phyloP scores from a whole-genome alignment of 2,888 invertebrate species.

The Trisateles emortualis region DNA sequence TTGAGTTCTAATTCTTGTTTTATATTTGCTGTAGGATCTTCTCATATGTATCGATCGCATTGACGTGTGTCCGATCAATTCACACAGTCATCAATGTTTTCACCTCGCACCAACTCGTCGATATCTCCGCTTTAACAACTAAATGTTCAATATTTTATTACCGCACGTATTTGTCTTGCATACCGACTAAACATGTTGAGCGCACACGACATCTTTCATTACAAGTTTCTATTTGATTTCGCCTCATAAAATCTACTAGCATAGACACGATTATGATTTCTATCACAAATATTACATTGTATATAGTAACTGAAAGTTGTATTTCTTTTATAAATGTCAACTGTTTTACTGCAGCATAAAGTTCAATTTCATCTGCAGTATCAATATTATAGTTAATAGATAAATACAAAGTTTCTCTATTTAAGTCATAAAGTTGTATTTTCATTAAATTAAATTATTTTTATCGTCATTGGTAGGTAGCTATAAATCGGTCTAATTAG shows the following conservation, averaged over 20 bases:
- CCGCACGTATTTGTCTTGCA: slow-evolving; percentile 75
- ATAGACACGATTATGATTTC: slow-evolving; percentile 82
- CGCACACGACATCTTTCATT: slow-evolving; percentile 82
- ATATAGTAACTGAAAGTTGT: slow-evolving; percentile 56
- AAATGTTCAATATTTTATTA: slow-evolving; percentile 83
- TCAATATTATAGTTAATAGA: slow-evolving; percentile 42
- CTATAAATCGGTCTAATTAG: slow-evolving; percentile 39
- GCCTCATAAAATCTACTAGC: slow-evolving; percentile 81
- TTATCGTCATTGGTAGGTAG: slow-evolving; percentile 66
- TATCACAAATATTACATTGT: slow-evolving; percentile 82
- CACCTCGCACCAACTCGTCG: slow-evolving; percentile 62
- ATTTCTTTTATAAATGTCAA: slow-evolving; percentile 41
- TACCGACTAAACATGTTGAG: slow-evolving; percentile 78
- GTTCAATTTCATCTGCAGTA: slow-evolving; percentile 52
- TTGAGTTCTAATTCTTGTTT: not conserved
- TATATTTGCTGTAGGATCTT: slow-evolving; percentile 16
- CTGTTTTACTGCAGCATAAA: slow-evolving; percentile 44
- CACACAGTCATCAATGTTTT: slow-evolving; percentile 60
- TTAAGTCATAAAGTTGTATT: slow-evolving; percentile 56
- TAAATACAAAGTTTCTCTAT: slow-evolving; percentile 51
- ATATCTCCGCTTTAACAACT: slow-evolving; percentile 74
- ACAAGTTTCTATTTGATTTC: slow-evolving; percentile 87
- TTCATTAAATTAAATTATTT: slow-evolving; percentile 49
- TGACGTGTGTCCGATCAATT: slow-evolving; percentile 45
- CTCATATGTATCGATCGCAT: slow-evolving; percentile 18